These are phyloP conservation scores for Lamprotornis superbus DNA, from an alignment of 2,113 vertebrate genomes.

Conservation along the genomic window DNA sequence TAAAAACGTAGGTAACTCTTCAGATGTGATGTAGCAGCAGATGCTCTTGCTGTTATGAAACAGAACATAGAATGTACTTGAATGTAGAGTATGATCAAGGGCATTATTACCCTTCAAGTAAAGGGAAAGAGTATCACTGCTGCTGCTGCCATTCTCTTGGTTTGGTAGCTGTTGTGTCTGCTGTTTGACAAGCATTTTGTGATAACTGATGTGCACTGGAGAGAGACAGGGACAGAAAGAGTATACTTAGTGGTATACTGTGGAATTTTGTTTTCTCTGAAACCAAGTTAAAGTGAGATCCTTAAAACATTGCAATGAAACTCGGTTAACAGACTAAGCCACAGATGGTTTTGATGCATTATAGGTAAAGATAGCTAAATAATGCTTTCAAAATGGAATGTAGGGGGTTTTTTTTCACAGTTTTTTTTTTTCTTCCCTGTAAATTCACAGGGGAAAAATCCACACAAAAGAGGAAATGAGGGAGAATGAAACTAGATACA, in stretches of 20 bases:
- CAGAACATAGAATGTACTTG: background rate
- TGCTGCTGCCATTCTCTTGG: background rate
- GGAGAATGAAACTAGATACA: slow-evolving; percentile 24
- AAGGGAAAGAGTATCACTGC: background rate
- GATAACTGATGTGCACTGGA: background rate
- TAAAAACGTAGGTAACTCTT: background rate
- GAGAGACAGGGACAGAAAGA: background rate
- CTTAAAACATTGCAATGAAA: background rate
- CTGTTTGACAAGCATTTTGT: background rate
- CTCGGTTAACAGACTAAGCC: background rate
- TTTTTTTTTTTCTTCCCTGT: background rate
- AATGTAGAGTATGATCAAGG: background rate
- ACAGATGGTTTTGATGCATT: background rate
- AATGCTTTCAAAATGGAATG: background rate
- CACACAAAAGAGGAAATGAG: slow-evolving; percentile 48
- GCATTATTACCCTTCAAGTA: background rate
- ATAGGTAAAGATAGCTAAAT: background rate
- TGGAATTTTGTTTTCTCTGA: background rate
- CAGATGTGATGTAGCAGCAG: background rate
- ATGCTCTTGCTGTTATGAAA: background rate
- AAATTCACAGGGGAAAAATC: background rate
- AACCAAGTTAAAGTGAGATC: background rate
- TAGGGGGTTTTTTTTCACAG: background rate
- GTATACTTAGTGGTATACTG: background rate
- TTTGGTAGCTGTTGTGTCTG: background rate